Percentiles rank a stretch among this genome's conserved stretches.
phyloP scores from a whole-genome alignment of 2,888 invertebrate genomes.

The Buathra laborator region DNA sequence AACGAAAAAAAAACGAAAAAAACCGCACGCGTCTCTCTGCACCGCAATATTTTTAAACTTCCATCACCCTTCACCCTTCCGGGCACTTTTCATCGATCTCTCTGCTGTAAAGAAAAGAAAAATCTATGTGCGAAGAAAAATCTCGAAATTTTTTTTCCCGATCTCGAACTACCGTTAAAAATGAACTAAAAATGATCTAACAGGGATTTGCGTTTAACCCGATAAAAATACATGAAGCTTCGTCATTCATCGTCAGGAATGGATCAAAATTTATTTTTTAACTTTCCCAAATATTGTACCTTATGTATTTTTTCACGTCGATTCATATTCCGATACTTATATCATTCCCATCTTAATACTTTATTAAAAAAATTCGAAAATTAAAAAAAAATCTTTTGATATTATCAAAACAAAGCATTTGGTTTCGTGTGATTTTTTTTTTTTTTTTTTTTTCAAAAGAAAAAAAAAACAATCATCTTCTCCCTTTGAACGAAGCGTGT shows the following conservation, averaged over 20 bases:
- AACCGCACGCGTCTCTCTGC: slow-evolving; percentile 40
- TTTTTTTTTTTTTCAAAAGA: neutral
- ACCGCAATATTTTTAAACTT: slow-evolving; percentile 47
- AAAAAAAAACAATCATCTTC: neutral
- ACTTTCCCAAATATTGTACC: no score
- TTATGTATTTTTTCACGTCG: no score
- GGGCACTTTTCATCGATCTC: neutral
- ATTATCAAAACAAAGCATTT: neutral
- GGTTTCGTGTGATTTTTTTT: neutral
- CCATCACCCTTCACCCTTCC: neutral
- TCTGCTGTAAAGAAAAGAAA: neutral
- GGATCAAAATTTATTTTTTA: no score
- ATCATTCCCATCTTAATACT: no score
- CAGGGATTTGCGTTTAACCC: neutral
- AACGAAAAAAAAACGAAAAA: slow-evolving; percentile 27
- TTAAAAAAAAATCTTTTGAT: neutral
- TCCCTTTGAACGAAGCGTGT: slow-evolving; percentile 8
- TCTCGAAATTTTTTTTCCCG: neutral
- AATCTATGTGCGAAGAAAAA: neutral
- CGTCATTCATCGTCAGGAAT: no score
- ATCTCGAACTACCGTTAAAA: no score
- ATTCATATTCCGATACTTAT: no score
- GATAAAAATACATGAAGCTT: no score
- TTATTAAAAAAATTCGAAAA: no score
- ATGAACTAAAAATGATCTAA: neutral